These are phyloP conservation scores for Amphipoea lucens DNA, from an alignment of 2,888 invertebrate genomes.

Conservation along the genomic window DNA sequence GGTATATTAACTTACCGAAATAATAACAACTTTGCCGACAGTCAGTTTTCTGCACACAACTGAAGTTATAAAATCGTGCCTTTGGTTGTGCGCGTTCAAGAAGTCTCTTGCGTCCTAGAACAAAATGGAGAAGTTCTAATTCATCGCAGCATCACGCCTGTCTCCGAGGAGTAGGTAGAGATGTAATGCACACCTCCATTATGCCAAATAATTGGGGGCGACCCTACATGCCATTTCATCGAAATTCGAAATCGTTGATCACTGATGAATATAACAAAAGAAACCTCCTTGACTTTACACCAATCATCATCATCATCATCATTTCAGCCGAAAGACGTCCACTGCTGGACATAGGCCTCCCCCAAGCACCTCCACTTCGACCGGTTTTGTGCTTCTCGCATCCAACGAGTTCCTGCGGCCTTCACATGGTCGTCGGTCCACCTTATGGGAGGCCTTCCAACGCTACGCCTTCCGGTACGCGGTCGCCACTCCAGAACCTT, in stretches of 20 bases:
- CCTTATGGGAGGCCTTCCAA: too few species aligned
- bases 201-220: not conserved
- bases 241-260: not conserved
- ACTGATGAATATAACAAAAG: not conserved
- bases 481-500: too few species aligned
- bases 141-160: not conserved
- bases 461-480: too few species aligned
- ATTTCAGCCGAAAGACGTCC: too few species aligned
- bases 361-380: too few species aligned
- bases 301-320: not conserved
- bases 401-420: too few species aligned
- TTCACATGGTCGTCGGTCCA: too few species aligned
- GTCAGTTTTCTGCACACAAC: constrained; percentile 74
- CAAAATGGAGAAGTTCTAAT: not conserved
- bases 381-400: too few species aligned
- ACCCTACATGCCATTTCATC: not conserved
- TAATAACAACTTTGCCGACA: constrained; percentile 70
- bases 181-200: not conserved
- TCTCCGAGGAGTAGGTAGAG: too few species aligned
- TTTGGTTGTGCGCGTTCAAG: constrained; percentile 78
- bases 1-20: constrained; percentile 71
- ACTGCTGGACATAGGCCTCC: too few species aligned
- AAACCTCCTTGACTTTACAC: not conserved
- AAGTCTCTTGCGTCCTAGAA: constrained; percentile 82
- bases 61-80: constrained; percentile 72